phyloP scores from a whole-genome alignment of 2,888 invertebrate genomes.

The Pyrrhosoma nymphula region DNA sequence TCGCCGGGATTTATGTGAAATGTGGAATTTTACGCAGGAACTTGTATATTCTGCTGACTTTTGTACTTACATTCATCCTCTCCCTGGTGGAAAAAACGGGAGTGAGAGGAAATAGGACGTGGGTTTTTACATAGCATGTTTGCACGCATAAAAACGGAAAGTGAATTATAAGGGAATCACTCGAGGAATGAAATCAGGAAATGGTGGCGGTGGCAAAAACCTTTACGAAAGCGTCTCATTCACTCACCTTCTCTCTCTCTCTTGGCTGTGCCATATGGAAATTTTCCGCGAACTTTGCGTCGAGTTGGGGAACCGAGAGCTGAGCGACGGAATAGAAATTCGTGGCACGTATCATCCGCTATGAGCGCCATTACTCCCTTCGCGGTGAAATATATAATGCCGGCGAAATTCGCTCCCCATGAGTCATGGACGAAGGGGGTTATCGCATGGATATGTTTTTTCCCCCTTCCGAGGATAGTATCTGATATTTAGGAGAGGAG shows the following conservation, averaged over 20 bases:
- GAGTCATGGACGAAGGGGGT: background rate
- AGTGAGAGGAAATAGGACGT: background rate
- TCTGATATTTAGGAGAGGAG: background rate
- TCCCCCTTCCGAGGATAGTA: background rate
- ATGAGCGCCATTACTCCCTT: background rate
- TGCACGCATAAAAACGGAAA: background rate
- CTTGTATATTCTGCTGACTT: no score
- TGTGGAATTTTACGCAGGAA: background rate
- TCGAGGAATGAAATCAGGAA: background rate
- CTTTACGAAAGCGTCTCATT: background rate
- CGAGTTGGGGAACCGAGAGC: background rate
- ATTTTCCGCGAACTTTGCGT: background rate
- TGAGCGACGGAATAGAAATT: background rate
- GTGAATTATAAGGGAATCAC: background rate
- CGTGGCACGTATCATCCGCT: background rate
- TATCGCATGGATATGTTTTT: background rate
- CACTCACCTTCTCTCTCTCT: background rate
- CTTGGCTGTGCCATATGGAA: background rate
- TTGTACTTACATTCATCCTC: no score
- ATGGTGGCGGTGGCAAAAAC: background rate
- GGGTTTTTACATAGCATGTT: background rate
- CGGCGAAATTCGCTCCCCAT: background rate
- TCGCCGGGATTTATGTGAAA: background rate
- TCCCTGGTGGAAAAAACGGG: no score
- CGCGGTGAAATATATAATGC: background rate